Evolutionary conservation across 2,888 invertebrate species (phyloP).

Genomic region (Drosophila quasianomalipes): DNA sequence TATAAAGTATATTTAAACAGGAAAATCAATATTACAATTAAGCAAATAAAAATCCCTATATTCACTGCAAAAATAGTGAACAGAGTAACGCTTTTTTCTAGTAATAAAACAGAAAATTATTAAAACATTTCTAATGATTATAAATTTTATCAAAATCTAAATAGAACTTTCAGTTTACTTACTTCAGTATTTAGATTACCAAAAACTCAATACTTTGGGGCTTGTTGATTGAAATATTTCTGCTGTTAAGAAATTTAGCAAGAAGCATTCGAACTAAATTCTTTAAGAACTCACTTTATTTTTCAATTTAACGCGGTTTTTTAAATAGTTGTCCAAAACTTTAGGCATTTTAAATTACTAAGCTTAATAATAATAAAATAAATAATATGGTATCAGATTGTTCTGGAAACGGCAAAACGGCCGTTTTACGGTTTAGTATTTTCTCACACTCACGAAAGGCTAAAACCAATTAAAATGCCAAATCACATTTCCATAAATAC

Average conservation of each 20-base stretch:
- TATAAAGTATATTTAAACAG: not conserved
- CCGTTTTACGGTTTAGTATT: constrained; percentile 8
- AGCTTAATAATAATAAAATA: not conserved
- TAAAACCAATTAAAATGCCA: constrained; percentile 1
- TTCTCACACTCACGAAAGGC: constrained; percentile 28
- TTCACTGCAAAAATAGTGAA: not conserved
- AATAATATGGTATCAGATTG: not conserved
- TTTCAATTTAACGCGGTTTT: not conserved
- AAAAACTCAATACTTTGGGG: not conserved
- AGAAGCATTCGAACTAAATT: not conserved
- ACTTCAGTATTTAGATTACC: not conserved
- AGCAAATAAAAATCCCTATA: not conserved
- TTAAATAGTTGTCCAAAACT: not conserved
- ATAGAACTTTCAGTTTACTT: not conserved
- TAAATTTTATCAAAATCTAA: not conserved
- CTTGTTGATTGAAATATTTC: not conserved
- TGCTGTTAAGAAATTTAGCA: not conserved
- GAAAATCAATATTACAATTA: not conserved
- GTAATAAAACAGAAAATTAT: not conserved
- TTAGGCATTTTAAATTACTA: not conserved
- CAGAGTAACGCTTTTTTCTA: not conserved
- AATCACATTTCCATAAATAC: constrained; percentile 33
- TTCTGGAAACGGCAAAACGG: not conserved
- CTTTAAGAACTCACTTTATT: not conserved
- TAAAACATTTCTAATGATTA: not conserved